Evolutionary conservation across 2,113 vertebrate species (phyloP).

Genomic region (Catharus bicknelli): DNA sequence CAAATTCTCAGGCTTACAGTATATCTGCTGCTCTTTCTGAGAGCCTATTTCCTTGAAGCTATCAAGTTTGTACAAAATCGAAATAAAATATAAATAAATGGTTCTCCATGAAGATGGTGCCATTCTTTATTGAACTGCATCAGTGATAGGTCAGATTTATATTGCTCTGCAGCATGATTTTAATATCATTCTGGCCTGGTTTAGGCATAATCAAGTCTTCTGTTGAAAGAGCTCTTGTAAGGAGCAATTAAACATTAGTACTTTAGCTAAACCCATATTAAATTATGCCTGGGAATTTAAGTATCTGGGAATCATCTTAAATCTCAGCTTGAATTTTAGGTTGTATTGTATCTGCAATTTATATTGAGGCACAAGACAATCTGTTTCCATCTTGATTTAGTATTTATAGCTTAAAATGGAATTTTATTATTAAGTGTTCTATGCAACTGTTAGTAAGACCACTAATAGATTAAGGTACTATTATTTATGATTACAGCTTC

Average conservation of each 20-base stretch:
- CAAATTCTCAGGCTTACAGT: not conserved
- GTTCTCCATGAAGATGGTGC: constrained; percentile 2
- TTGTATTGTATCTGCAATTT: constrained; percentile 35
- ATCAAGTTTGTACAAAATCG: constrained; percentile 24
- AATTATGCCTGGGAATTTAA: constrained; percentile 67
- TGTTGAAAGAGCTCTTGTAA: constrained; percentile 59
- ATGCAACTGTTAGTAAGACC: constrained; percentile 2
- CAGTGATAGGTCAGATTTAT: constrained; percentile 63
- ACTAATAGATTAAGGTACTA: constrained; percentile 29
- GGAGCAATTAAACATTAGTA: constrained; percentile 58
- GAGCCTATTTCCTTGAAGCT: constrained; percentile 25
- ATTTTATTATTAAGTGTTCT: constrained; percentile 56
- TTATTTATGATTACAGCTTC: constrained; percentile 8
- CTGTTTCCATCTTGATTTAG: constrained; percentile 40
- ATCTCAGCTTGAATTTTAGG: constrained; percentile 60
- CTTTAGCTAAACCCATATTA: constrained; percentile 51
- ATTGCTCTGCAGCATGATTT: constrained; percentile 55
- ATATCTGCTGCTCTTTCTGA: constrained; percentile 14
- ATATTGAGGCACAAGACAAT: constrained; percentile 23
- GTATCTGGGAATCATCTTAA: constrained; percentile 65
- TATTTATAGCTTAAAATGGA: constrained; percentile 54
- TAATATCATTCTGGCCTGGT: constrained; percentile 54
- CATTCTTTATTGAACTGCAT: constrained; percentile 35
- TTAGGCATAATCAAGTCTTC: constrained; percentile 61
- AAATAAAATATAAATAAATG: constrained; percentile 58